Base-by-base conservation (phyloP, 2,797 vertebrate species). In the Lithobates pipiens region DNA sequence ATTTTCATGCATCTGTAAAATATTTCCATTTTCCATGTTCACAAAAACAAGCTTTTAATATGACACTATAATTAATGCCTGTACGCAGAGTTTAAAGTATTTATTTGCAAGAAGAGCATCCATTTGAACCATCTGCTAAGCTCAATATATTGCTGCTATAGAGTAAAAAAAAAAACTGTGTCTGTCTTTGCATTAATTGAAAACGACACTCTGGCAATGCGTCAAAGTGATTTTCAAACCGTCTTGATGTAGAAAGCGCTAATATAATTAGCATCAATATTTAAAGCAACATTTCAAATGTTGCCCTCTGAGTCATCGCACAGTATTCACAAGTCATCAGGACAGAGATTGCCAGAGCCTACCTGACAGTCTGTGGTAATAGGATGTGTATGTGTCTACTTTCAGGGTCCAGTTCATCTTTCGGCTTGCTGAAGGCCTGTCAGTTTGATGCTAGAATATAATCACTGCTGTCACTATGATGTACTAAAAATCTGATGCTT, bases 211-310 rank as follows among this genome's bases (percentile, higher is more conserved):
- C 70, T 72, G 76, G 76, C 83, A 80, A 74, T 29, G 21, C 78
- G 39, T 85, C 76, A 85, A 79, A 72, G 69, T 15, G 44, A 80
- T 80, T 85, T 61, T 75, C 27, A 68, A 73, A 27, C 83, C 16
- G 21, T 18, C 72, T 63, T 84, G 75, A 84, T 74, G 69, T 39
- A 73, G 46, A 80, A 79, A 75, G 71, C 74, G 32, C 16, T n/a
- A 74, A 65, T 39, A 74, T 79, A 67, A 85, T 85, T 85, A 80
- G 83, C 83, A 74, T 80, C 76, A 74, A 79, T 74, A 77, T 80
- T 79, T 73, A 77, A 83, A 80, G 77, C 29, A 67, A 85, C 77
- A 67, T 65, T 67, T 67, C 27, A 34, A 46, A 85, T 79, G 39
- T 79, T 23, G 23, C 57, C 21, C 70, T 50, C 16, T 73, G 69